Conservation (phyloP, 2,888 invertebrate genomes). For the Heliconius ethilla region DNA sequence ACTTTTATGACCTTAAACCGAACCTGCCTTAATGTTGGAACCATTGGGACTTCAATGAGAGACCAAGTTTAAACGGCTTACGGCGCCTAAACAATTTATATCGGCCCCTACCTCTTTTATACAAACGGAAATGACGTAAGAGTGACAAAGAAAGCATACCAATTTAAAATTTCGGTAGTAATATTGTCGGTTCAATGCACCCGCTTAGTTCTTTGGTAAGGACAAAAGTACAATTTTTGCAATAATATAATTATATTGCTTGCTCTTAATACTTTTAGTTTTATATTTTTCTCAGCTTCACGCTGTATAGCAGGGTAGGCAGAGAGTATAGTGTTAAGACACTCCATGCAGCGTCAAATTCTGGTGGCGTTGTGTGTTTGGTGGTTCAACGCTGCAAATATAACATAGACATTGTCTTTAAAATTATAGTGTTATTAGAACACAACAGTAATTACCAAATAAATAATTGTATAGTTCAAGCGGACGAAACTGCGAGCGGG, state of each 20-base stretch:
- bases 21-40: slow-evolving; percentile 78
- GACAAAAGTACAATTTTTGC: slow-evolving; percentile 77
- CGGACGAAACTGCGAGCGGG: no score
- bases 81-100: slow-evolving; percentile 62
- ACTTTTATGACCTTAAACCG: slow-evolving; percentile 68
- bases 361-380: no score
- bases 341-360: no score
- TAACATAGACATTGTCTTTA: no score
- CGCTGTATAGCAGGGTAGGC: no score
- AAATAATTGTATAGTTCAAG: no score
- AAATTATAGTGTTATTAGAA: no score
- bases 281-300: no score
- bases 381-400: no score
- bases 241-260: slow-evolving; percentile 60
- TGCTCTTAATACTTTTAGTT: background rate
- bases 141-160: slow-evolving; percentile 62
- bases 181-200: slow-evolving; percentile 74
- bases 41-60: slow-evolving; percentile 69
- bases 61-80: slow-evolving; percentile 60
- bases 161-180: slow-evolving; percentile 74
- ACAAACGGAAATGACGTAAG: slow-evolving; percentile 48
- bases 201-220: slow-evolving; percentile 75
- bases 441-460: no score
- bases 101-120: slow-evolving; percentile 56
- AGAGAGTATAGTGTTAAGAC: no score